These are phyloP conservation scores for Rallus limicola DNA, from an alignment of 2,113 vertebrate species.

Conservation along the genomic window DNA sequence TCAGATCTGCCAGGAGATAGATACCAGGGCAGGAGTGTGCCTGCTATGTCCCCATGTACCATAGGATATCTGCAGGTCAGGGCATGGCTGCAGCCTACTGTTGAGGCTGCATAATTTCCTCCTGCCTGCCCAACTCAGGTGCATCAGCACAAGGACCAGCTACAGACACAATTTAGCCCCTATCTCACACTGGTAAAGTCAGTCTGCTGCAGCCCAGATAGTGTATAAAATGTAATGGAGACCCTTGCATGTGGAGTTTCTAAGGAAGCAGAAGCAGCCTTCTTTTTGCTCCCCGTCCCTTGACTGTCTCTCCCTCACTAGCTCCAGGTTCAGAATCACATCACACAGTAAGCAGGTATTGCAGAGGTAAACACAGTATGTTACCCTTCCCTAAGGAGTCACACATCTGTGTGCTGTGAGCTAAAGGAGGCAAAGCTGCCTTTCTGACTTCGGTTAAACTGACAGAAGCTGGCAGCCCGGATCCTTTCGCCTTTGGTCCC, in stretches of 20 bases:
- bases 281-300: neutral
- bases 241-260: neutral
- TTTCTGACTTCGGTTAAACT: conserved; percentile 70
- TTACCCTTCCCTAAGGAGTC: conserved; percentile 41
- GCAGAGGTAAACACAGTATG: neutral
- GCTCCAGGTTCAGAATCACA: neutral
- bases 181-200: neutral
- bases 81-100: rapidly evolving
- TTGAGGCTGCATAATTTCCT: neutral
- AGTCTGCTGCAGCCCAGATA: neutral
- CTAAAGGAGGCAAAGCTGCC: conserved; percentile 66
- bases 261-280: neutral
- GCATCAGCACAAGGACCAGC: neutral
- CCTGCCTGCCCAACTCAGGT: rapidly evolving
- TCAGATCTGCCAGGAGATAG: neutral
- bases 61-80: neutral
- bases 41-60: rapidly evolving
- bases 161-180: neutral
- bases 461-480: conserved; percentile 84
- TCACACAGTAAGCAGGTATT: neutral
- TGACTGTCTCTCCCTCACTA: neutral
- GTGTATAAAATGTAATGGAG: neutral
- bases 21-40: neutral
- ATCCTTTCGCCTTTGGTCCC: conserved; percentile 63
- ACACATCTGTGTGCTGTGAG: conserved; percentile 89